phyloP scores from a whole-genome alignment of 1,140 invertebrate genomes.

The Ericerus pela region DNA sequence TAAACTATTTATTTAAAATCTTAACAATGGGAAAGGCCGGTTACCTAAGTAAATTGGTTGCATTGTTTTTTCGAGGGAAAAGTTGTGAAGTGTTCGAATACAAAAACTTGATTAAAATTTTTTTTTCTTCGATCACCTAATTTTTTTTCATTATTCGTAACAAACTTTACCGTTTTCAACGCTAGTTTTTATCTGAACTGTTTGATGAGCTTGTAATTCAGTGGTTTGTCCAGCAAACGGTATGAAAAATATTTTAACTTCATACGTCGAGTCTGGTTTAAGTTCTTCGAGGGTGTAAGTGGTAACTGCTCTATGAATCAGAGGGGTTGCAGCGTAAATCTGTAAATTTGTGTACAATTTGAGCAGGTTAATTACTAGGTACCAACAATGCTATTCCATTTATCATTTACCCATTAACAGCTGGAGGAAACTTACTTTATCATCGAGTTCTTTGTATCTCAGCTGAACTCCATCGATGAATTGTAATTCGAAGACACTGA shows the following conservation, averaged over 20 bases:
- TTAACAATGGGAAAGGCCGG: too few species aligned
- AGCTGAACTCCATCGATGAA: conserved; percentile 56
- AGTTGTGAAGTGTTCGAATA: too few species aligned
- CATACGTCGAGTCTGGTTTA: conserved; percentile 52
- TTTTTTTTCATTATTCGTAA: background rate
- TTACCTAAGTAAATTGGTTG: too few species aligned
- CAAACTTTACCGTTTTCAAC: conserved; percentile 28
- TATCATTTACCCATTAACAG: too few species aligned
- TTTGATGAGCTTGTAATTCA: conserved; percentile 50
- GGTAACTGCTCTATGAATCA: conserved; percentile 59
- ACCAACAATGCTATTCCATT: too few species aligned
- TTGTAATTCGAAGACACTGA: conserved; percentile 59
- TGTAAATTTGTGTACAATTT: conserved; percentile 16
- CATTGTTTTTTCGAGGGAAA: too few species aligned
- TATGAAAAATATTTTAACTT: conserved; percentile 59
- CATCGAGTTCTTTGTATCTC: conserved; percentile 51
- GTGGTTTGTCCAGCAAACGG: conserved; percentile 56
- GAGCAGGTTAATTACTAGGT: too few species aligned
- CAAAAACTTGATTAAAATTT: too few species aligned
- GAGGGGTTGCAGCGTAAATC: conserved; percentile 53
- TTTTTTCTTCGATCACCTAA: background rate
- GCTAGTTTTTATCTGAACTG: conserved; percentile 44
- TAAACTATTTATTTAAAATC: too few species aligned
- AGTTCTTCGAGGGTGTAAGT: conserved; percentile 55
- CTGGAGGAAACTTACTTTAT: conserved; percentile 36